Evolutionary conservation across 2,888 invertebrate species (phyloP), one percentile per base, ranked within the genome.

Genomic region (Drosophila picticornis): DNA sequence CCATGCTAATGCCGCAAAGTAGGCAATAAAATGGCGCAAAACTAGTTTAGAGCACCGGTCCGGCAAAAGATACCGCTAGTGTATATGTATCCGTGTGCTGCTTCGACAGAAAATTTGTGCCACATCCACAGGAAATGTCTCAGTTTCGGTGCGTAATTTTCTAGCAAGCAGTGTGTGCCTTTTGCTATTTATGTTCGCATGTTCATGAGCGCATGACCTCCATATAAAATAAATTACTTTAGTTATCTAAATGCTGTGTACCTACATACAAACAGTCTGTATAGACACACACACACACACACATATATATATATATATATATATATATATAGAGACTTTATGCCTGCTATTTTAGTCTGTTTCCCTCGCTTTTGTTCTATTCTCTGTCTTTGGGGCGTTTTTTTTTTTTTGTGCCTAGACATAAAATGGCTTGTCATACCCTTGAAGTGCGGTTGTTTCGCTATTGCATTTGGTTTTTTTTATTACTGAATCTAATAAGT

Each of bases 161-260:
- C 83, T 55, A 67, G 67, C 72, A 62, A 38, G 59, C 64, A 77
- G n/a, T 81, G 73, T 74, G 71, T 71, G 79, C 65, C 73, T 70
- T 77, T 83, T 83, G 76, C 84, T 83, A 87, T 90, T 87, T 90
- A 90, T 89, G 84, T 89, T 80, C 77, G 77, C 80, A 89, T 90
- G 90, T 87, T 80, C 88, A 80, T 84, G 87, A 82, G 84, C 85
- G 79, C 88, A 87, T 90, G 92, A 91, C 91, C 91, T 84, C 91
- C 86, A 92, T 91, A 90, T 83, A 90, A 91, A 91, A 91, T 92
- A 92, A 92, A 92, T 91, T 92, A 91, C 91, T 92, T 91, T 89
- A 87, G 88, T 89, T 90, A 92, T 92, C 91, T 90, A 91, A 91
- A 84, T 85, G 78, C 85, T 69, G 36, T 36, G 60, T 40, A 62